Percentiles rank a stretch among this genome's conserved stretches.
These are phyloP conservation scores for Cheilosia vernalis DNA, from an alignment of 2,888 invertebrate genomes.

Conservation along the genomic window DNA sequence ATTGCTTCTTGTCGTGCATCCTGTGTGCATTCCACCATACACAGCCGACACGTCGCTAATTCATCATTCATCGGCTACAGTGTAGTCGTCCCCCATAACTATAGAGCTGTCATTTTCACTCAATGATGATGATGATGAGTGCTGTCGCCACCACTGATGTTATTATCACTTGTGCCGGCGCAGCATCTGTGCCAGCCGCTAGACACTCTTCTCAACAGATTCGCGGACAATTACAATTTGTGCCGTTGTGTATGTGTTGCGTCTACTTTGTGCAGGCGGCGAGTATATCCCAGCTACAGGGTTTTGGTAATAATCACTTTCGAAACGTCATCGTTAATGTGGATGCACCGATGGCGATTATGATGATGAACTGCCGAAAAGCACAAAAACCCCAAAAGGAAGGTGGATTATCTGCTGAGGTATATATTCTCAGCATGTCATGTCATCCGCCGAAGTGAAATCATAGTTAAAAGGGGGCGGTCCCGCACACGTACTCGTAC, in stretches of 20 bases:
- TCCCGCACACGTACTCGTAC: neutral
- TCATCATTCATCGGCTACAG: slow-evolving; percentile 30
- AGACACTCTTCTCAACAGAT: slow-evolving; percentile 15
- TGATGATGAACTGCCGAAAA: slow-evolving; percentile 30
- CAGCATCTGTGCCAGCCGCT: slow-evolving; percentile 13
- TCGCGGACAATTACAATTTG: slow-evolving; percentile 39
- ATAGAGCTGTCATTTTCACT: neutral
- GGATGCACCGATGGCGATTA: slow-evolving; percentile 3
- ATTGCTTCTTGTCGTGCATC: slow-evolving; percentile 39
- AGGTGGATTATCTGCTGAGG: neutral
- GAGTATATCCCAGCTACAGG: neutral
- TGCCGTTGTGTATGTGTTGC: neutral
- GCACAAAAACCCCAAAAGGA: neutral
- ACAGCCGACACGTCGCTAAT: slow-evolving; percentile 40
- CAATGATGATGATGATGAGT: slow-evolving; percentile 24
- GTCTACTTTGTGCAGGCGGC: neutral
- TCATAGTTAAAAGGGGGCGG: slow-evolving; percentile 12
- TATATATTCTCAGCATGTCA: slow-evolving; percentile 12
- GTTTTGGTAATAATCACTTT: slow-evolving; percentile 4
- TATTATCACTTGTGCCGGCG: slow-evolving; percentile 46
- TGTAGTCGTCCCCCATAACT: slow-evolving; percentile 2
- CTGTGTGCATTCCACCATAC: slow-evolving; percentile 20
- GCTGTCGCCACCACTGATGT: slow-evolving; percentile 29
- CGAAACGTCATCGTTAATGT: slow-evolving; percentile 23
- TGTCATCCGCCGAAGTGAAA: slow-evolving; percentile 30